These are phyloP conservation scores for Parnassius orleans DNA, from an alignment of 2,888 invertebrate species.

Conservation along the genomic window DNA sequence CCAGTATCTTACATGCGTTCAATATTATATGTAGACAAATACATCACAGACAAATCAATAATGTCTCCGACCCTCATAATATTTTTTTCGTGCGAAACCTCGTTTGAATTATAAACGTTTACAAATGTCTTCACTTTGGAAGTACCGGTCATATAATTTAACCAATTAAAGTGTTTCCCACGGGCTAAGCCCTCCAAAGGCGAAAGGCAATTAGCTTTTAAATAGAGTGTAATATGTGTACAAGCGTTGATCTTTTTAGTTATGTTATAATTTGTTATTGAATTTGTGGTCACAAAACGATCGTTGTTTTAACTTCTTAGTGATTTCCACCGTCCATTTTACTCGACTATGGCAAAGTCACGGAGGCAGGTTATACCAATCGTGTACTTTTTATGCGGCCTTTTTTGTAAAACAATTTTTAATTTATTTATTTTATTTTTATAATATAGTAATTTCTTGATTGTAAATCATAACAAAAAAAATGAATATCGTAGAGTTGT, in stretches of 20 bases:
- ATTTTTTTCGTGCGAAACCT: slow-evolving; percentile 51
- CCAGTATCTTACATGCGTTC: slow-evolving; percentile 9
- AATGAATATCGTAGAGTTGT: too few species aligned
- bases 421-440: too few species aligned
- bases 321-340: too few species aligned
- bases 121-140: slow-evolving; percentile 49
- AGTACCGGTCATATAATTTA: slow-evolving; percentile 58
- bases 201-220: slow-evolving; percentile 36
- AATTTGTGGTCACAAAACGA: too few species aligned
- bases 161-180: slow-evolving; percentile 72
- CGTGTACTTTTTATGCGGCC: too few species aligned
- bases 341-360: too few species aligned
- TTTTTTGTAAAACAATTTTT: too few species aligned
- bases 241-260: background rate
- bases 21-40: background rate
- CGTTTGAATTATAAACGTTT: slow-evolving; percentile 56
- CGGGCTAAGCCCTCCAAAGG: slow-evolving; percentile 62
- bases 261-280: too few species aligned
- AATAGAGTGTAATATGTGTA: slow-evolving; percentile 24
- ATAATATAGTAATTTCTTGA: too few species aligned
- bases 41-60: background rate
- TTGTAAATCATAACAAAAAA: too few species aligned
- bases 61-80: background rate
- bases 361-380: too few species aligned
- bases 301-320: too few species aligned